Percentiles rank a stretch among this genome's conserved stretches.
These are phyloP conservation scores for Otocyon megalotis DNA, from an alignment of 2,113 vertebrate species.

Conservation along the genomic window DNA sequence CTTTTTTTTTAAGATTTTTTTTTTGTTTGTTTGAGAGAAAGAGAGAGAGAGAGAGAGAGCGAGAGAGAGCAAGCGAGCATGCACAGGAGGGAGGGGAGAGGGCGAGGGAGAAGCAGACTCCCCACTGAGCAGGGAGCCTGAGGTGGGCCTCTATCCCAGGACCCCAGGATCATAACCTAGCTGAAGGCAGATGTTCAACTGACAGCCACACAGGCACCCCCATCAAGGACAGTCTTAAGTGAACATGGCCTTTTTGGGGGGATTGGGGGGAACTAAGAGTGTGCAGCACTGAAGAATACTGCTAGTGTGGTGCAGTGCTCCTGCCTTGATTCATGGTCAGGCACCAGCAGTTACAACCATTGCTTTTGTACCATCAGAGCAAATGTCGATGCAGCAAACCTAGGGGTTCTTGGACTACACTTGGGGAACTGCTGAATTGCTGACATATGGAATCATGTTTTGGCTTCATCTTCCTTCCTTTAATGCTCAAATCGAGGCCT, in stretches of 20 bases:
- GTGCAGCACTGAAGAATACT: neutral
- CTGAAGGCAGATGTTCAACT: no score
- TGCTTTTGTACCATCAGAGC: neutral
- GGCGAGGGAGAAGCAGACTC: no score
- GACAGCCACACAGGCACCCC: no score
- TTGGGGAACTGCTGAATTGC: neutral
- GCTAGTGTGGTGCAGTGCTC: neutral
- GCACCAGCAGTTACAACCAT: neutral
- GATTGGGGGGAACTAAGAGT: neutral
- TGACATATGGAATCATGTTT: neutral
- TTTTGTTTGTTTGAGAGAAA: no score
- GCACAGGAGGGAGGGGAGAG: no score
- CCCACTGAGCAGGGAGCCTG: no score
- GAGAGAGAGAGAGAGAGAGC: no score
- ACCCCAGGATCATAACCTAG: no score
- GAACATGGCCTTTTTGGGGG: neutral
- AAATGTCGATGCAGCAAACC: neutral
- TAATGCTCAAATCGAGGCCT: neutral
- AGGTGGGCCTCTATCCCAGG: no score
- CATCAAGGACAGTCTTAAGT: neutral
- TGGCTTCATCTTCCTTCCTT: neutral
- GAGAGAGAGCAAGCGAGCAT: no score
- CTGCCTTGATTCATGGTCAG: neutral
- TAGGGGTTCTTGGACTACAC: neutral
- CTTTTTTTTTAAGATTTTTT: no score